Conservation (phyloP, 2,113 vertebrate genomes). For the Monopterus albus region DNA sequence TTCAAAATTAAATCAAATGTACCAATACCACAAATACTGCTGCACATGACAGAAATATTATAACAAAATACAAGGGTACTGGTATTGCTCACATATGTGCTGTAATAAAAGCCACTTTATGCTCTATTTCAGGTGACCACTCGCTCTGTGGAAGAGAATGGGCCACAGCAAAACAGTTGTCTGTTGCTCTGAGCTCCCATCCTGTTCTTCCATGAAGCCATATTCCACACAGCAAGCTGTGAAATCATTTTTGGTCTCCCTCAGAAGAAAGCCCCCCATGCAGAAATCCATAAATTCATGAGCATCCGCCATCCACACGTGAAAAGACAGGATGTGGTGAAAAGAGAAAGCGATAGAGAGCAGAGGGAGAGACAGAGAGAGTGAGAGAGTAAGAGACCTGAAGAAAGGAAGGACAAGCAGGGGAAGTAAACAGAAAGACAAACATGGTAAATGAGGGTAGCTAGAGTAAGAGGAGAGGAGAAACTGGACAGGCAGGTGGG, state of each 20-base stretch:
- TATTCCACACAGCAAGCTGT: conserved; percentile 75
- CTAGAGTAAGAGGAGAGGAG: conserved; percentile 20
- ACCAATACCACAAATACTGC: neutral
- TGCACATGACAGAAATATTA: conserved; percentile 4
- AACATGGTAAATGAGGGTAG: conserved; percentile 28
- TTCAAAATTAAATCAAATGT: neutral
- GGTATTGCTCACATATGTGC: conserved; percentile 48
- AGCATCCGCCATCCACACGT: conserved; percentile 72
- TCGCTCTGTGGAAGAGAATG: conserved; percentile 65
- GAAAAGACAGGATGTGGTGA: conserved; percentile 66
- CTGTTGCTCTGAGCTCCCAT: conserved; percentile 64
- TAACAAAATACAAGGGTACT: conserved; percentile 15
- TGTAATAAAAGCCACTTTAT: conserved; percentile 50
- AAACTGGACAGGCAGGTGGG: conserved; percentile 31
- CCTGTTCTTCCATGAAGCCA: conserved; percentile 55
- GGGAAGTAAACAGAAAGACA: conserved; percentile 34
- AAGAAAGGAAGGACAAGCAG: conserved; percentile 20
- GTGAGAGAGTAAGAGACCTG: conserved; percentile 10
- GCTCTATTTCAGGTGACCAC: conserved; percentile 62
- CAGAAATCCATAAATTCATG: conserved; percentile 82
- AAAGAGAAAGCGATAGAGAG: conserved; percentile 65
- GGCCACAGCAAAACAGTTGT: conserved; percentile 73
- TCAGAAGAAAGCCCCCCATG: conserved; percentile 69
- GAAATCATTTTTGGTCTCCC: conserved; percentile 78
- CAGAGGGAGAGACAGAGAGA: conserved; percentile 7